Percentiles rank a stretch among this genome's conserved stretches.
Conservation (phyloP, 2,113 vertebrate species). For the Synodontis membranacea region DNA sequence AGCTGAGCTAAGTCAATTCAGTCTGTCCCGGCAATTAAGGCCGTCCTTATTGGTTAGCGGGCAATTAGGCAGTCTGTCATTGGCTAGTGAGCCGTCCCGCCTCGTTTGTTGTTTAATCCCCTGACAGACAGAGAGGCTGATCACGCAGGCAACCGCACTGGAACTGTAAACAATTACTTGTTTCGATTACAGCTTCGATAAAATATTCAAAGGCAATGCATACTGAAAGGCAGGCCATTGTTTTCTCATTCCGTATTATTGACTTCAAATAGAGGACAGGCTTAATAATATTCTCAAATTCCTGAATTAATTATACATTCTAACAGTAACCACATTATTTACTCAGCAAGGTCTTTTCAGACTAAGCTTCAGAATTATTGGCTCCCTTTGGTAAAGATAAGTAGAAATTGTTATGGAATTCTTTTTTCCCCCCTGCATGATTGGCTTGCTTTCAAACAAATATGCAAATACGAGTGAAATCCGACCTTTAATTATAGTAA, state of each 20-base stretch:
- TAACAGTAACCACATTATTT: neutral
- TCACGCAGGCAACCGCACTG: slow-evolving; percentile 19
- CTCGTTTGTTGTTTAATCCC: slow-evolving; percentile 49
- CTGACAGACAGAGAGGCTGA: slow-evolving; percentile 39
- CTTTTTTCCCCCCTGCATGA: no score
- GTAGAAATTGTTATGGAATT: neutral
- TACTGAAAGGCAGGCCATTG: slow-evolving; percentile 11
- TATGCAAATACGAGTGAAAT: neutral
- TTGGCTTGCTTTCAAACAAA: neutral
- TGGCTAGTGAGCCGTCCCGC: slow-evolving; percentile 48
- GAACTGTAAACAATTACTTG: slow-evolving; percentile 49
- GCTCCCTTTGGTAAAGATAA: neutral
- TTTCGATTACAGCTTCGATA: slow-evolving; percentile 31
- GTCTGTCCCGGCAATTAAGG: slow-evolving; percentile 56
- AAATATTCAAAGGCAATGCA: slow-evolving; percentile 43
- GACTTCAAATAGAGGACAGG: slow-evolving; percentile 33
- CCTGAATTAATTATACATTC: neutral
- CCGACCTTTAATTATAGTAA: neutral
- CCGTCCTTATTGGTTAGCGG: slow-evolving; percentile 48
- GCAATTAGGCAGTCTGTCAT: slow-evolving; percentile 48
- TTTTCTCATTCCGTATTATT: slow-evolving; percentile 29
- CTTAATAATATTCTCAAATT: neutral
- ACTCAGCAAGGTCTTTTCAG: neutral
- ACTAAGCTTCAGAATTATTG: neutral
- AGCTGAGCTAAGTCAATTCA: slow-evolving; percentile 65